These are phyloP conservation scores for Nineta flava DNA, from an alignment of 2,888 invertebrate genomes.

Conservation along the genomic window DNA sequence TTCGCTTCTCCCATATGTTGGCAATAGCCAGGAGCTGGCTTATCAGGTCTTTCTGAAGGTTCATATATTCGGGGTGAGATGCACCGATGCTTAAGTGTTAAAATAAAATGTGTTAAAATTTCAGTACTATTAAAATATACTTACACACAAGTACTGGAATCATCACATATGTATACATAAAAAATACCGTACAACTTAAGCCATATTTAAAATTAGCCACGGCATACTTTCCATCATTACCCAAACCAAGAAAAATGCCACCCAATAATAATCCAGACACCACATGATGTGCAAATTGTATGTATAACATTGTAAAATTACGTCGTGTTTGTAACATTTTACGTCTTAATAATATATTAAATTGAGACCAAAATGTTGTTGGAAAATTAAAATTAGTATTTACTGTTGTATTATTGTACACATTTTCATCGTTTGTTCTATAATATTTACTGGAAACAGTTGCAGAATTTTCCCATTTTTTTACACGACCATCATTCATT, in stretches of 20 bases:
- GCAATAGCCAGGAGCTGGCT: too few relatives aligned
- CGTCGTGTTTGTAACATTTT: slow-evolving; percentile 38
- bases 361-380: slow-evolving; percentile 36
- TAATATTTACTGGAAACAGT: slow-evolving; percentile 10
- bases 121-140: slow-evolving; percentile 18
- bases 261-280: slow-evolving; percentile 36
- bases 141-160: slow-evolving; percentile 42
- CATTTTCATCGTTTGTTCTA: background rate
- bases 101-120: too few relatives aligned
- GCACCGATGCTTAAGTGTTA: too few relatives aligned
- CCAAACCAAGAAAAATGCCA: slow-evolving; percentile 37
- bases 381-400: slow-evolving; percentile 33
- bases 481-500: slow-evolving; percentile 27
- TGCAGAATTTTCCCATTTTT: slow-evolving; percentile 13
- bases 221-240: slow-evolving; percentile 37
- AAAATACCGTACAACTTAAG: slow-evolving; percentile 39
- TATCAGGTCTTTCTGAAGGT: too few relatives aligned
- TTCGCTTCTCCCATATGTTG: too few relatives aligned
- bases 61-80: too few relatives aligned
- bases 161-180: slow-evolving; percentile 47
- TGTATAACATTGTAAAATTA: slow-evolving; percentile 33
- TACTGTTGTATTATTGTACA: slow-evolving; percentile 1
- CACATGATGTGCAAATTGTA: slow-evolving; percentile 39
- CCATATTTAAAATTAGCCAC: slow-evolving; percentile 44
- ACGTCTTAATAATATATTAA: slow-evolving; percentile 32